Conservation (phyloP, 2,113 vertebrate species). For the Chloroceryle aenea region DNA sequence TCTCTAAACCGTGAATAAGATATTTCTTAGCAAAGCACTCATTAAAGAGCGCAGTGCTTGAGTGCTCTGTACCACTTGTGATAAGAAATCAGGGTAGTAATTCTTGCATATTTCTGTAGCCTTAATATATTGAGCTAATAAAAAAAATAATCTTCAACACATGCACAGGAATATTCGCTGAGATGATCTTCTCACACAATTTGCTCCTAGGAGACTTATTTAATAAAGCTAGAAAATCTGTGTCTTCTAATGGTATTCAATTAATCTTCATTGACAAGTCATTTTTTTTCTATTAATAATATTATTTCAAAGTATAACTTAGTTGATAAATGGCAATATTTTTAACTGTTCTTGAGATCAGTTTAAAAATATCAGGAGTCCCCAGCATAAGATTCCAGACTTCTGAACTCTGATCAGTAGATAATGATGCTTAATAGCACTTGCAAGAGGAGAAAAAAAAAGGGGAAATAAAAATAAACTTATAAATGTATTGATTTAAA, state of each 20-base stretch:
- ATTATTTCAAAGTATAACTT: background rate
- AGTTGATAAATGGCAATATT: background rate
- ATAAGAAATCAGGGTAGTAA: slow-evolving; percentile 8
- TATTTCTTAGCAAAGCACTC: background rate
- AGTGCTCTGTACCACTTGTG: background rate
- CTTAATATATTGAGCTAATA: slow-evolving; percentile 27
- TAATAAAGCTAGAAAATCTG: slow-evolving; percentile 31
- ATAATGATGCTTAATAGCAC: background rate
- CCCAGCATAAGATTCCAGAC: background rate
- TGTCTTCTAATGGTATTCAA: slow-evolving; percentile 12
- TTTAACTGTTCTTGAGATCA: background rate
- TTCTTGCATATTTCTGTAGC: background rate
- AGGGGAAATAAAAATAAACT: background rate
- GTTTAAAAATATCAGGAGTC: background rate
- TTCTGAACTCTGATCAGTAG: background rate
- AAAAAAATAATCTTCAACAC: background rate
- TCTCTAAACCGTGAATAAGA: background rate
- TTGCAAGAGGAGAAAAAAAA: background rate
- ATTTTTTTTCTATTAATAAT: slow-evolving; percentile 21
- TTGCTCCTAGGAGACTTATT: slow-evolving; percentile 15
- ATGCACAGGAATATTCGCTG: slow-evolving; percentile 7
- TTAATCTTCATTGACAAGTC: slow-evolving; percentile 36
- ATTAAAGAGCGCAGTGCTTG: background rate
- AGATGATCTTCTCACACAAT: background rate
- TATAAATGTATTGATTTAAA: background rate